Conservation (phyloP, 2,888 invertebrate genomes). For the Acrobasis suavella region DNA sequence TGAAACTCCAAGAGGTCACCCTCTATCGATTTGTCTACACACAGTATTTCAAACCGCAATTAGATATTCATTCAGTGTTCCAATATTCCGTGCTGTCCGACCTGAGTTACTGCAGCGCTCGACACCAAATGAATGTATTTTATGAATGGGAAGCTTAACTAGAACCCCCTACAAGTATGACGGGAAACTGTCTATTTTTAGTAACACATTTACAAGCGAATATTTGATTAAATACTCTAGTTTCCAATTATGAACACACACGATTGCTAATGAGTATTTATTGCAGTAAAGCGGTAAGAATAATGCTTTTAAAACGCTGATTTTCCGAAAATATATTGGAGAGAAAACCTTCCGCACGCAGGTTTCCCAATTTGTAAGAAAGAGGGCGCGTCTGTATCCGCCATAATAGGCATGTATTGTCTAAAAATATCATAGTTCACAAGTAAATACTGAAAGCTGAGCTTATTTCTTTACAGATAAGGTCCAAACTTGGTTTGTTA, state of each 20-base stretch:
- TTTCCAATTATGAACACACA: constrained; percentile 43
- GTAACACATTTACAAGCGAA: constrained; percentile 43
- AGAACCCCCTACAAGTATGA: constrained; percentile 58
- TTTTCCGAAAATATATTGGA: constrained; percentile 65
- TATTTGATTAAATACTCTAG: constrained; percentile 31
- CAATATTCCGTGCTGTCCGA: constrained; percentile 41
- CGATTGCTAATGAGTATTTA: constrained; percentile 38
- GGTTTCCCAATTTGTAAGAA: constrained; percentile 74
- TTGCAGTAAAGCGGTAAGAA: constrained; percentile 41
- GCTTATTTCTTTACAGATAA: constrained; percentile 31
- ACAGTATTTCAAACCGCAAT: constrained; percentile 29
- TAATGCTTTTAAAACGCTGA: constrained; percentile 54
- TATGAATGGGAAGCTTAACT: constrained; percentile 70
- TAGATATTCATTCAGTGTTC: constrained; percentile 45
- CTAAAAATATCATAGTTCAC: constrained; percentile 69
- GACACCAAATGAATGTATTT: constrained; percentile 68
- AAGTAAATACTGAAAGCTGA: constrained; percentile 25
- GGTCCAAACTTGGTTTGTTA: constrained; percentile 36
- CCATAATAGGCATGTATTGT: constrained; percentile 69
- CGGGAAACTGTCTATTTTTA: constrained; percentile 65
- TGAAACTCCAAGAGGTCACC: constrained; percentile 15
- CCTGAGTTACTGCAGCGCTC: constrained; percentile 63
- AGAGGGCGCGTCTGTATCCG: constrained; percentile 75
- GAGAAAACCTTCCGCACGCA: constrained; percentile 67
- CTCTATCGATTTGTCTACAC: constrained; percentile 37